Percentiles rank a stretch among this genome's conserved stretches.
Conservation (phyloP, 1,140 invertebrate genomes). For the Diachasma alloeum region DNA sequence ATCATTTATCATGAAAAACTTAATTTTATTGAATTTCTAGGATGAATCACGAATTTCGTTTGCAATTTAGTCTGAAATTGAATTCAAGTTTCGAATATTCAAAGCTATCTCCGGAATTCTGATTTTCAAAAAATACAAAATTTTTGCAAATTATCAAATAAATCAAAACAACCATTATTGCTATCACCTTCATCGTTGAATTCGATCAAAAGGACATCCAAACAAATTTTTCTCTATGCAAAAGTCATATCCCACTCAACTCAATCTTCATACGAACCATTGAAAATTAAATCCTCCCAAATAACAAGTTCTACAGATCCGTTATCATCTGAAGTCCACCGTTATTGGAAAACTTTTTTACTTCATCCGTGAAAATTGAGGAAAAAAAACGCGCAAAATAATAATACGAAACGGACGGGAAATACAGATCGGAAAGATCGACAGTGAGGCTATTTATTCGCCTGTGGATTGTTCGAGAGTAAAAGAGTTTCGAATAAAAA, state of each 20-base stretch:
- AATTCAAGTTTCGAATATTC: too few species aligned
- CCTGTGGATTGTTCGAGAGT: constrained; percentile 26
- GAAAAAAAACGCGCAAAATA: background rate
- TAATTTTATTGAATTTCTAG: too few species aligned
- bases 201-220: too few species aligned
- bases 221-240: too few species aligned
- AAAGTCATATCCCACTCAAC: background rate
- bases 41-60: too few species aligned
- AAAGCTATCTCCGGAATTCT: too few species aligned
- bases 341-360: background rate
- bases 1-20: too few species aligned
- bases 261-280: background rate
- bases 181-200: too few species aligned
- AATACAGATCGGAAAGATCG: background rate
- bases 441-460: constrained; percentile 9
- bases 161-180: too few species aligned
- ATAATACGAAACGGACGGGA: background rate
- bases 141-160: too few species aligned
- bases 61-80: too few species aligned
- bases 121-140: too few species aligned
- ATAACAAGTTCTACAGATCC: background rate
- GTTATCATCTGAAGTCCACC: background rate
- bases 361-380: background rate
- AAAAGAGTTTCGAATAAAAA: constrained; percentile 22
- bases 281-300: background rate